These are phyloP conservation scores for Osmerus eperlanus DNA, from an alignment of 2,113 vertebrate genomes.

Conservation along the genomic window DNA sequence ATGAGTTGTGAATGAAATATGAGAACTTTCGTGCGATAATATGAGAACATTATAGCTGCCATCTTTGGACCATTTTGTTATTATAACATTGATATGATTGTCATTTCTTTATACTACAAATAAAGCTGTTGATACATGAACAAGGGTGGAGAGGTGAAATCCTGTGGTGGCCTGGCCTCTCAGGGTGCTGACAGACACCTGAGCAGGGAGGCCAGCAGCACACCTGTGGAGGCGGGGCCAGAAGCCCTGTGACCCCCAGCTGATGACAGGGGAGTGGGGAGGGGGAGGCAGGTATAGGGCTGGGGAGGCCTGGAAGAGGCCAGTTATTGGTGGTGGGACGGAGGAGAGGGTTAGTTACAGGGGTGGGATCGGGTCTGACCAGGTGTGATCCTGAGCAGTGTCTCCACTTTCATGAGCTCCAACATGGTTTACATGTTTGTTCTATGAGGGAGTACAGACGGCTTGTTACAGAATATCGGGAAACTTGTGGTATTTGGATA, in stretches of 20 bases:
- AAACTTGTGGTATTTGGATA: too few species aligned
- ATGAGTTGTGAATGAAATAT: constrained; percentile 1
- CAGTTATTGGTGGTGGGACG: constrained; percentile 22
- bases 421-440: constrained; percentile 5
- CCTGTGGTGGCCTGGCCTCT: constrained; percentile 21
- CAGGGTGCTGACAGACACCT: constrained; percentile 37
- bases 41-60: too few species aligned
- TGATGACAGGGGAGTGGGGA: constrained; percentile 52
- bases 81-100: too few species aligned
- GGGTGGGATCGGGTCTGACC: constrained; percentile 30
- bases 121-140: constrained; percentile 47
- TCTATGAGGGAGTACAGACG: neutral
- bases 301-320: neutral
- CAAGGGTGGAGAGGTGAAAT: constrained; percentile 39
- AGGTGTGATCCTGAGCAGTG: constrained; percentile 40
- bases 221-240: constrained; percentile 60
- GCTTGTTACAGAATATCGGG: too few species aligned
- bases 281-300: neutral
- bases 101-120: constrained; percentile 35
- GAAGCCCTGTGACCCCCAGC: constrained; percentile 53
- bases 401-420: constrained; percentile 5
- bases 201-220: constrained; percentile 40
- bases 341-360: constrained; percentile 20
- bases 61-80: too few species aligned
- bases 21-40: too few species aligned